Base-by-base conservation (phyloP, 1,140 invertebrate genomes). In the Zophobas atratus region DNA sequence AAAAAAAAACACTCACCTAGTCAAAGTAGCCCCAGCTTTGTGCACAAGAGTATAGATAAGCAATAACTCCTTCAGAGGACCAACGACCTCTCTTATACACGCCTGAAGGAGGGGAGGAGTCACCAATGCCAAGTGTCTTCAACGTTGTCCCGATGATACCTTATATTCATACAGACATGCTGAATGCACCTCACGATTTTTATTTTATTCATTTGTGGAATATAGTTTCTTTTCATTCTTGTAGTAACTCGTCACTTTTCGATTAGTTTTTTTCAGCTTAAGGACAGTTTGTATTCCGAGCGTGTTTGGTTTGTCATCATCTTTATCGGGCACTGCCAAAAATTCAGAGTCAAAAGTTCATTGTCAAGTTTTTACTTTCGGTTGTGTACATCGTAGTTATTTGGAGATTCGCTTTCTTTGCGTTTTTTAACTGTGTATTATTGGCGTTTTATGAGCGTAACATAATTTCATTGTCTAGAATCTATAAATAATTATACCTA, bases 1-100 rank as follows among this genome's bases (percentile, higher is more conserved):
- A 51, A 32, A 38, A 63, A 63, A 63, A 60, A 38, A 36, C 8
- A 67, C 60, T 67, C 20, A 67, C 60, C 60, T 41, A 46, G 38
- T 67, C n/a, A 67, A 8, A 35, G 56, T 60, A n/a, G 33, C 35
- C 20, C 41, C 60, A 43, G 36, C 60, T 67, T 67, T 38, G 60
- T 67, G 60, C 60, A 67, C 60, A 56, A 74, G 51, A 78, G 71
- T 60, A 78, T 49, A 63, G 76, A 78, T 78, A 74, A 78, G 51
- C 67, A 81, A 74, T 81, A 80, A 77, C 77, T 78, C 78, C 81
- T 82, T 76, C 81, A 70, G 77, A 79, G 81, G 84, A 81, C 71
- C 84, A 84, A 81, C 84, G 84, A 84, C 84, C 84, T 84, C 77
- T 84, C 84, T 84, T 84, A 84, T 84, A 84, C 70, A 77, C 49